Conservation (phyloP, 2,797 vertebrate species). For the Propithecus perrieri region DNA sequence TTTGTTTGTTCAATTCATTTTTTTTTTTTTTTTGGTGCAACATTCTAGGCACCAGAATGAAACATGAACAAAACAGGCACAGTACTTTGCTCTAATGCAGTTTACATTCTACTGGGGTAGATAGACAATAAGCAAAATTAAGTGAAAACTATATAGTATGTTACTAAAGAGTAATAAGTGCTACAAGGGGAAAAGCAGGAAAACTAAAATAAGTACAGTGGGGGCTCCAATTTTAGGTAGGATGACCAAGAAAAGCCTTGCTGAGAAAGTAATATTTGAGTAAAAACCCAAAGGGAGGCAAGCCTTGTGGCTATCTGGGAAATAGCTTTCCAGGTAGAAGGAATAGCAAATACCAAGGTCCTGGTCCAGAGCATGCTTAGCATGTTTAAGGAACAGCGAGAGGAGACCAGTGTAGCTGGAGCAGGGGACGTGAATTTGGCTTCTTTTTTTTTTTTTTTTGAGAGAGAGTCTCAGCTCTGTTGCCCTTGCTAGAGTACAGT, state of each 20-base stretch:
- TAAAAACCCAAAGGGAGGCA: not conserved
- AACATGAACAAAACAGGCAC: not conserved
- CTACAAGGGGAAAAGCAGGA: not conserved
- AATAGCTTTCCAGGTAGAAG: not conserved
- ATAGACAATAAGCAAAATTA: not conserved
- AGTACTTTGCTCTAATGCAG: not conserved
- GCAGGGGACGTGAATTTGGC: not conserved
- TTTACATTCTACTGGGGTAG: not conserved
- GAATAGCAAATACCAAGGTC: not conserved
- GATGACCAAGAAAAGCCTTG: not conserved
- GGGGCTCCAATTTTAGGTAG: not conserved
- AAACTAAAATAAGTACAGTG: not conserved
- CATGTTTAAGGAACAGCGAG: not conserved
- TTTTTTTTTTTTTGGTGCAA: not conserved
- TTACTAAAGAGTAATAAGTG: not conserved
- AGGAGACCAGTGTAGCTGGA: not conserved
- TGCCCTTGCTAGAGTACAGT: too few relatives aligned
- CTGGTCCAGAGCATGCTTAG: not conserved
- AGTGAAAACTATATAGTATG: not conserved
- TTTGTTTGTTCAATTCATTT: conserved; percentile 20
- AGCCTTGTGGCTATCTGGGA: not conserved
- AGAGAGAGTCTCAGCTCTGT: too few relatives aligned
- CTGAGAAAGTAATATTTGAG: not conserved
- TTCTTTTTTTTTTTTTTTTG: too few relatives aligned
- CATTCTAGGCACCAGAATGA: not conserved